Conservation (phyloP, 1,140 invertebrate species). For the Asbolus verrucosus region DNA sequence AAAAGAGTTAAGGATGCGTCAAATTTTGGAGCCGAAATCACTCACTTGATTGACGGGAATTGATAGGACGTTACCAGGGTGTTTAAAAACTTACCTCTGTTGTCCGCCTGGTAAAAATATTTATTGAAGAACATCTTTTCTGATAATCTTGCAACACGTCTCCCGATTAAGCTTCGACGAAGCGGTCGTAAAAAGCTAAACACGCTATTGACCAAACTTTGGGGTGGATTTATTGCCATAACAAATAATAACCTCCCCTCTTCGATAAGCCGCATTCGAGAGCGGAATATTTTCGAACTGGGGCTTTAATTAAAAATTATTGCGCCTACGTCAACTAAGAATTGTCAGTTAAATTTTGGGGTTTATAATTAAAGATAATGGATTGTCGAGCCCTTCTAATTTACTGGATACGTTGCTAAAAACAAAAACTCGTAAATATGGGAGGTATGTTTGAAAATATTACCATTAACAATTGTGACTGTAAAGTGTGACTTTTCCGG, state of each 20-base stretch:
- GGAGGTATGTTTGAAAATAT: too few species aligned
- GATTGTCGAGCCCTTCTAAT: too few species aligned
- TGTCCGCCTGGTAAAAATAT: constrained; percentile 51
- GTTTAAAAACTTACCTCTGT: constrained; percentile 49
- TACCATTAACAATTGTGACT: too few species aligned
- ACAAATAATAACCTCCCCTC: constrained; percentile 13
- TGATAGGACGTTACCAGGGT: constrained; percentile 15
- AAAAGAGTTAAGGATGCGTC: constrained; percentile 48
- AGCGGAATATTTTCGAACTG: not conserved
- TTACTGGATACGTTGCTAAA: too few species aligned
- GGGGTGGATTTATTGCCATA: constrained; percentile 5
- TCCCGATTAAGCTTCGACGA: too few species aligned
- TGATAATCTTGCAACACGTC: not conserved
- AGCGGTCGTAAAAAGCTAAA: constrained; percentile 10
- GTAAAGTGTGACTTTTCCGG: too few species aligned
- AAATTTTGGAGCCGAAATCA: constrained; percentile 37
- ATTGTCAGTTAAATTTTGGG: too few species aligned
- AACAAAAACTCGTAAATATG: too few species aligned
- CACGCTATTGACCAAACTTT: constrained; percentile 20
- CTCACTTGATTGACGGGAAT: constrained; percentile 27
- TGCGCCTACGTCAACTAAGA: too few species aligned
- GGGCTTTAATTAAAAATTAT: too few species aligned
- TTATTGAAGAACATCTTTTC: constrained; percentile 53
- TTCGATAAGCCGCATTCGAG: not conserved
- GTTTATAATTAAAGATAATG: too few species aligned